Percentiles rank a stretch among this genome's conserved stretches.
phyloP scores from a whole-genome alignment of 2,888 invertebrate genomes.

The Lomographa bimaculata region DNA sequence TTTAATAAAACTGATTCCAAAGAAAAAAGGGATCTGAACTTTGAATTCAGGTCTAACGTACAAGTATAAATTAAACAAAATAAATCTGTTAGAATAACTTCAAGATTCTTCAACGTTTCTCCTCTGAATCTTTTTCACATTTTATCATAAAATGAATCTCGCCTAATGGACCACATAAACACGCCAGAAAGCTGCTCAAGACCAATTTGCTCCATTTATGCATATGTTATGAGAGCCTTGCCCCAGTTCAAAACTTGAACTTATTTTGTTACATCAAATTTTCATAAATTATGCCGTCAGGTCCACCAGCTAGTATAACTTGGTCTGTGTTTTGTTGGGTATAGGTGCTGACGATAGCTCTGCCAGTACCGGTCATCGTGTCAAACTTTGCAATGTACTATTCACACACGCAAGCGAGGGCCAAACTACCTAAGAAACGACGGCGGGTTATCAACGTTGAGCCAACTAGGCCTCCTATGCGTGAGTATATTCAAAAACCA shows the following conservation, averaged over 20 bases:
- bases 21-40: too few relatives aligned
- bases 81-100: too few relatives aligned
- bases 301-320: conserved; percentile 22
- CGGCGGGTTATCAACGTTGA: conserved; percentile 98
- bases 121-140: too few relatives aligned
- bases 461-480: conserved; percentile 89
- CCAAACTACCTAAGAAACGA: conserved; percentile 99
- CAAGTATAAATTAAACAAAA: too few relatives aligned
- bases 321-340: conserved; percentile 15
- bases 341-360: conserved; percentile 94
- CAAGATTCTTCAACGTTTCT: too few relatives aligned
- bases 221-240: conserved; percentile 27
- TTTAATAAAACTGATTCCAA: too few relatives aligned
- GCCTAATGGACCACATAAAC: background rate
- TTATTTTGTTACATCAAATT: conserved; percentile 32
- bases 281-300: conserved; percentile 28
- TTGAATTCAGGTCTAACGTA: too few relatives aligned
- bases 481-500: conserved; percentile 51
- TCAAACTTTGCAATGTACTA: conserved; percentile 99
- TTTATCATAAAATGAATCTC: conserved; percentile 1
- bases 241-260: conserved; percentile 30
- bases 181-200: conserved; percentile 4
- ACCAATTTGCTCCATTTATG: conserved; percentile 24
- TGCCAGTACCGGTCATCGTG: conserved; percentile 99
- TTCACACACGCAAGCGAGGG: conserved; percentile 97